Evolutionary conservation across 2,113 vertebrate genomes (phyloP).

Genomic region (Calypte anna): DNA sequence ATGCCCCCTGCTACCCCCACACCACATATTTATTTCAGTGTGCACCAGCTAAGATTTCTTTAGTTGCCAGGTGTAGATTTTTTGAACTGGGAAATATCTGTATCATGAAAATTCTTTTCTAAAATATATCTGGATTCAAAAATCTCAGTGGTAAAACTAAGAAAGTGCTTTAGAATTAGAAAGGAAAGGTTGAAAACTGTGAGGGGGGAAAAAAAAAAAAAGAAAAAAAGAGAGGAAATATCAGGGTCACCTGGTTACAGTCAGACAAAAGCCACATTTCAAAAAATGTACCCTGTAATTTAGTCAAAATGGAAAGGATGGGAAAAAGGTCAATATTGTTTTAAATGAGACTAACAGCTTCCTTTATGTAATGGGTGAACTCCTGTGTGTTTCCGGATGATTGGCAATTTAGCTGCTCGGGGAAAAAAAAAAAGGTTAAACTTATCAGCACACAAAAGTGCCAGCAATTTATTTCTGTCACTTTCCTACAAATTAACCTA

Average conservation of each 20-base stretch:
- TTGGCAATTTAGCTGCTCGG: slow-evolving; percentile 48
- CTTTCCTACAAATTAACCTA: slow-evolving; percentile 60
- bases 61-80: neutral
- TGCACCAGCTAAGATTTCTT: neutral
- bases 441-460: slow-evolving; percentile 42
- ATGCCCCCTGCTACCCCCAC: neutral
- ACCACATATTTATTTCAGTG: neutral
- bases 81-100: neutral
- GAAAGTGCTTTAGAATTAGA: neutral
- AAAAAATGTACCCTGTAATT: slow-evolving; percentile 46
- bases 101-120: neutral
- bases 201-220: neutral
- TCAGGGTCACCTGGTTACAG: slow-evolving; percentile 27
- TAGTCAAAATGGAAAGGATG: slow-evolving; percentile 54
- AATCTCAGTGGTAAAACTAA: neutral
- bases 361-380: slow-evolving; percentile 57
- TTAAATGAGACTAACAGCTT: slow-evolving; percentile 60
- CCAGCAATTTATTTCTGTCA: slow-evolving; percentile 42
- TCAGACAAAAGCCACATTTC: slow-evolving; percentile 13
- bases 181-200: slow-evolving; percentile 22
- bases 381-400: slow-evolving; percentile 36
- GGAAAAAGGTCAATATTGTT: slow-evolving; percentile 64
- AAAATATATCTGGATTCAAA: neutral
- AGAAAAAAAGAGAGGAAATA: slow-evolving; percentile 9
- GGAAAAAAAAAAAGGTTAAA: slow-evolving; percentile 33